These are phyloP conservation scores for Lithobius niger DNA, from an alignment of 1,140 invertebrate species.

Conservation along the genomic window DNA sequence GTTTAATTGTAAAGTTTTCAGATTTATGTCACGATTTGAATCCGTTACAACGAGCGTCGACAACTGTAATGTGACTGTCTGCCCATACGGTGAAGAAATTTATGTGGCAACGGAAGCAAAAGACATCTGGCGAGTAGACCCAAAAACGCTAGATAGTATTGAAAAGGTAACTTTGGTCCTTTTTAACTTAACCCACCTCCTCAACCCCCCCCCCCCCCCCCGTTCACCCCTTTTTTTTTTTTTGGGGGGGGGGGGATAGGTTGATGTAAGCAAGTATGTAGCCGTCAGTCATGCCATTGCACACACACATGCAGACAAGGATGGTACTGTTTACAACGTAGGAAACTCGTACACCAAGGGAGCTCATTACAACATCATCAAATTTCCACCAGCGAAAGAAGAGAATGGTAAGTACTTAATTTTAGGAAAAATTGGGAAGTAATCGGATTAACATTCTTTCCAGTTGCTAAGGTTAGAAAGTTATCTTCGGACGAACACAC, in stretches of 20 bases:
- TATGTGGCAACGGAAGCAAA: constrained; percentile 35
- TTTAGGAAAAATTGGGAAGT: too few relatives aligned
- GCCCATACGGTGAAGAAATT: constrained; percentile 28
- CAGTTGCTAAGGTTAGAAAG: too few relatives aligned
- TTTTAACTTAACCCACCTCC: too few relatives aligned
- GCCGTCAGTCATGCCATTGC: constrained; percentile 17
- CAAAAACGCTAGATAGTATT: constrained; percentile 27
- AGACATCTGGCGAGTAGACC: constrained; percentile 29
- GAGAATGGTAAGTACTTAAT: too few relatives aligned
- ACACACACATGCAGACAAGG: constrained; percentile 32
- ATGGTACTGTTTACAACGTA: constrained; percentile 25
- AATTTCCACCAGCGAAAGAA: constrained; percentile 40
- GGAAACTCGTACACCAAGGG: constrained; percentile 39
- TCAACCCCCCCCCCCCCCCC: too few relatives aligned
- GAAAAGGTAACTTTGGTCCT: constrained; percentile 25
- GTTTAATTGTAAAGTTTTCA: too few relatives aligned
- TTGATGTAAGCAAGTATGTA: constrained; percentile 16
- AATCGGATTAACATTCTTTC: too few relatives aligned
- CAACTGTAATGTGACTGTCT: constrained; percentile 30
- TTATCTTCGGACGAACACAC: too few relatives aligned
- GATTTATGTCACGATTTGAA: constrained; percentile 14
- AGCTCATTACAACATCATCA: constrained; percentile 53
- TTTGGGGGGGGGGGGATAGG: too few relatives aligned
- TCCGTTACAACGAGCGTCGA: constrained; percentile 23
- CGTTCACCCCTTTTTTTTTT: constrained; percentile 16